Base-by-base conservation (phyloP, 1,140 invertebrate genomes). In the Mylabris phalerata region DNA sequence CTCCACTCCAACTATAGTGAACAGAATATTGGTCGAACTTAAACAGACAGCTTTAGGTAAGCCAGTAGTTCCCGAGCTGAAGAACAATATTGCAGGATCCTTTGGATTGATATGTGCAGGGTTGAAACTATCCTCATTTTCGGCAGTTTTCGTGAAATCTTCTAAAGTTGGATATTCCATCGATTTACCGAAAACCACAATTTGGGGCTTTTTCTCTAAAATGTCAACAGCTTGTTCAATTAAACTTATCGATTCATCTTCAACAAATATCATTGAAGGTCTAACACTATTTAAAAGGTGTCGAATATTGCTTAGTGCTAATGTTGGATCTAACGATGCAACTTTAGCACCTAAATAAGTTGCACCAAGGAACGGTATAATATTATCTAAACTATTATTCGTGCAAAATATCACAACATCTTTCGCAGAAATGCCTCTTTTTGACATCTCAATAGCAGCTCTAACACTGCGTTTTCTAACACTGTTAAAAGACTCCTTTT, bases 61-160 rank as follows among this genome's bases (percentile, higher is more conserved):
- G 41, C 87, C 87, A 39, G 86, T 89, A 3, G 87, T 88, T 4
- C 88, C 88, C 65, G 85, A 88, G 1, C 85, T 80, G 57, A 72
- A 78, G 6, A 78, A 43, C 9, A 80, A 70, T 0, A 71, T 43
- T 4, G 67, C 70, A 1, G 67, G 74, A 9, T 60, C n/a, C 10
- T 63, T 26, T 56, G 62, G 54, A 2, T 59, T 38, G 5, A 66
- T 57, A 40, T 48, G 45, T 11, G 40, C 43, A 27, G 71, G 71
- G 45, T 50, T 46, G 44, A 71, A 72, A n/a, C 46, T 38, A 24
- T 66, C 57, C 59, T 67, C 69, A 1, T 62, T 50, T 38, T 57
- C 26, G n/a, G 46, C 32, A n/a, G 27, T 39, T 55, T 57, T 44
- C 10, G 64, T 40, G 9, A 67, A 66, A n/a, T 59, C 55, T 1